phyloP scores from a whole-genome alignment of 2,888 invertebrate species.

The Stegana nigrithorax region DNA sequence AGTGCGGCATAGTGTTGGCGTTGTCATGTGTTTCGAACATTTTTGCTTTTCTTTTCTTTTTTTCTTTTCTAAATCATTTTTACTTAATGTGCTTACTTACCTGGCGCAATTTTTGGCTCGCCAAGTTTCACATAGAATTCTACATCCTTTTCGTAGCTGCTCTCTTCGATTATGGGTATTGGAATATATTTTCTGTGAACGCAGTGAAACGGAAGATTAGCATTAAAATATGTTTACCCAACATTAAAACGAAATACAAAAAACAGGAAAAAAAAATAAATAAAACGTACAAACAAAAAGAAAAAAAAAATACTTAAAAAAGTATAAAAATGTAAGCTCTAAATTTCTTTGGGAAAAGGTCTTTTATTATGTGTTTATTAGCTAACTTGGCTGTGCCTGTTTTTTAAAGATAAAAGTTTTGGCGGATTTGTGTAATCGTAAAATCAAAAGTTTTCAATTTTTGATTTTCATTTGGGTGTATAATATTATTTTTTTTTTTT shows the following conservation, averaged over 20 bases:
- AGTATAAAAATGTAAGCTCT: not conserved
- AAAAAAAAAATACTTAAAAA: too few species aligned
- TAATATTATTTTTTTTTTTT: not conserved
- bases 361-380: not conserved
- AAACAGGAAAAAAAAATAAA: not conserved
- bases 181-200: constrained; percentile 88
- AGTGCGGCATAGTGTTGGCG: too few species aligned
- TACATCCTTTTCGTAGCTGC: constrained; percentile 97
- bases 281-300: not conserved
- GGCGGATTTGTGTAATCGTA: not conserved
- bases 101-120: constrained; percentile 88
- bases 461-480: too few species aligned
- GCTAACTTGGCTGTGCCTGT: not conserved
- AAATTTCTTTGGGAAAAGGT: not conserved
- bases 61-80: constrained; percentile 25
- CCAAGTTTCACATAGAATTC: constrained; percentile 92
- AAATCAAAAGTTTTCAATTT: not conserved
- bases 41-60: constrained; percentile 20
- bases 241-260: not conserved
- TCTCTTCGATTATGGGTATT: constrained; percentile 92
- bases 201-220: not conserved
- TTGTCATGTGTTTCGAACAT: too few species aligned
- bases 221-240: not conserved
- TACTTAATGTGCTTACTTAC: too few species aligned
- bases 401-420: not conserved